Conservation (phyloP, 2,113 vertebrate genomes). For the Embiotoca jacksoni region DNA sequence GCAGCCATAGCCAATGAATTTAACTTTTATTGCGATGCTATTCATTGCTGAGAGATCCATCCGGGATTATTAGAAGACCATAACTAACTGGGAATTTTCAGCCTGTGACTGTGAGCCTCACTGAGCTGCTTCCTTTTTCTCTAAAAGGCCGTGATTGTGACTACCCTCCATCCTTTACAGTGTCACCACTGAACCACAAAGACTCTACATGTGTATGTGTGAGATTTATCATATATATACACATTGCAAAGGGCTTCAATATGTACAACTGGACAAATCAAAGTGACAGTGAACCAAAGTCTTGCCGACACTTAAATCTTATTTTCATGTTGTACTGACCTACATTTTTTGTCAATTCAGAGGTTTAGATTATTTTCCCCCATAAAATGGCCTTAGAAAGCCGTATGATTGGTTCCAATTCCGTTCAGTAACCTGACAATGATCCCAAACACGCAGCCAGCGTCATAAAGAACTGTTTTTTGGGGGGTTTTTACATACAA, state of each 20-base stretch:
- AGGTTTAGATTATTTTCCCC: not conserved
- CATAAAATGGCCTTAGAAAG: not conserved
- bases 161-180: slow-evolving; percentile 1
- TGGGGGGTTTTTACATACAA: too few relatives aligned
- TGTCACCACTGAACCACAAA: not conserved
- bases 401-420: too few relatives aligned
- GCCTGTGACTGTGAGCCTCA: slow-evolving; percentile 18
- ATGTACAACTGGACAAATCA: too few relatives aligned
- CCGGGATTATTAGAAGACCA: slow-evolving; percentile 16
- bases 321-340: not conserved
- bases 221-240: too few relatives aligned
- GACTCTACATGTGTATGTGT: not conserved
- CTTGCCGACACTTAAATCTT: not conserved
- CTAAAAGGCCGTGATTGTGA: slow-evolving; percentile 1
- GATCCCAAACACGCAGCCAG: not conserved
- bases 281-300: too few relatives aligned
- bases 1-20: slow-evolving; percentile 19
- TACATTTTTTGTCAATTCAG: too few relatives aligned
- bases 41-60: slow-evolving; percentile 37
- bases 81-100: slow-evolving; percentile 22
- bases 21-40: slow-evolving; percentile 15
- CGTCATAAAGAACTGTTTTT: too few relatives aligned
- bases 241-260: too few relatives aligned
- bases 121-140: not conserved
- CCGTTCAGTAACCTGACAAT: not conserved